phyloP scores from a whole-genome alignment of 2,888 invertebrate species.

The Leptopilina myrica region DNA sequence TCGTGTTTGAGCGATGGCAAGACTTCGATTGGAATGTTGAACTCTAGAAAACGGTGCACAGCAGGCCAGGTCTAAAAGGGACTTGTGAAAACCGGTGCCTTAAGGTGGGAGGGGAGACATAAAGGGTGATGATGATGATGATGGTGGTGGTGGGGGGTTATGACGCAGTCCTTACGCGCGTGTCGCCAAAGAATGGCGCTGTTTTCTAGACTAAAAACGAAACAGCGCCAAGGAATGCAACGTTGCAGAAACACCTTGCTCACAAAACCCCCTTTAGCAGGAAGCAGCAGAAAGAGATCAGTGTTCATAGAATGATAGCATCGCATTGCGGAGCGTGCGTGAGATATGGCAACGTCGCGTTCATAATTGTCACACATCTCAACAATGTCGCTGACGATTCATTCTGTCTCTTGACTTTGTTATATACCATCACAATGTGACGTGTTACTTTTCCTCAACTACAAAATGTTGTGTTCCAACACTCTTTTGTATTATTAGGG shows the following conservation, averaged over 20 bases:
- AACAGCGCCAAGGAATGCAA: slow-evolving; percentile 73
- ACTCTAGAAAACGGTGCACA: slow-evolving; percentile 45
- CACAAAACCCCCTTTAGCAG: slow-evolving; percentile 11
- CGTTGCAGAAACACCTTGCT: slow-evolving; percentile 70
- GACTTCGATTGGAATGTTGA: slow-evolving; percentile 51
- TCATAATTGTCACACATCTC: slow-evolving; percentile 73
- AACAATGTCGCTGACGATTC: slow-evolving; percentile 67
- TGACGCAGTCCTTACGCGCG: slow-evolving; percentile 64
- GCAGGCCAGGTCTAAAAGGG: slow-evolving; percentile 33
- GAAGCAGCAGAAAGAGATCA: slow-evolving; percentile 42
- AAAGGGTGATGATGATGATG: slow-evolving; percentile 15
- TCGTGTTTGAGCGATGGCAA: slow-evolving; percentile 49
- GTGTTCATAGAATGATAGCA: slow-evolving; percentile 43
- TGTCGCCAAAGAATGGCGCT: slow-evolving; percentile 70
- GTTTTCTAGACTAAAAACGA: slow-evolving; percentile 73
- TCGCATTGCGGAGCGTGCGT: slow-evolving; percentile 61
- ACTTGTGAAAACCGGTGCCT: slow-evolving; percentile 33
- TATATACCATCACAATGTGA: slow-evolving; percentile 59
- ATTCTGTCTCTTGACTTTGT: slow-evolving; percentile 58
- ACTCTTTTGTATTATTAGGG: background rate
- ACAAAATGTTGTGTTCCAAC: background rate
- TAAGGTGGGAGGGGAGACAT: too few species aligned
- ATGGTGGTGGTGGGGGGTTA: slow-evolving; percentile 28
- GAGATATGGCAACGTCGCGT: slow-evolving; percentile 70
- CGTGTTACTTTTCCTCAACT: slow-evolving; percentile 61